A percentile compares a stretch with the other conserved stretches of the same genome.
phyloP scores from a whole-genome alignment of 2,113 vertebrate species.

The Microcebus griseorufus region DNA sequence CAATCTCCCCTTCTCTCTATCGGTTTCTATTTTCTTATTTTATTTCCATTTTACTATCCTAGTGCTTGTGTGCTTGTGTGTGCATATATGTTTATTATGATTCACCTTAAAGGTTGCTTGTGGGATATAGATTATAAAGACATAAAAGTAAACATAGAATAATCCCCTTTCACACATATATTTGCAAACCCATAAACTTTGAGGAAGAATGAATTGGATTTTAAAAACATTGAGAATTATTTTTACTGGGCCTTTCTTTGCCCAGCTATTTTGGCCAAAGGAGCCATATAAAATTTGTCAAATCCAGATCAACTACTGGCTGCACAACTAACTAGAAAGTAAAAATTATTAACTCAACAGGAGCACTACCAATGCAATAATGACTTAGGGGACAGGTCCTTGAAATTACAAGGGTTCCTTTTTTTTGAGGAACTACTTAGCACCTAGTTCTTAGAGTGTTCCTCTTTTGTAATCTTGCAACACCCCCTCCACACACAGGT shows the following conservation, averaged over 20 bases:
- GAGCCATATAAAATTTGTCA: background rate
- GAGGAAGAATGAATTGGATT: conserved; percentile 45
- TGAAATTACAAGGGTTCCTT: background rate
- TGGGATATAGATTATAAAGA: conserved; percentile 64
- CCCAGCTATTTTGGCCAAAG: conserved; percentile 9
- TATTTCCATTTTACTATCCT: conserved; percentile 19
- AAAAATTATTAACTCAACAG: conserved; percentile 25
- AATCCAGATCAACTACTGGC: conserved; percentile 18
- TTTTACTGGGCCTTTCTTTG: background rate
- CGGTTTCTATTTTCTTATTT: background rate
- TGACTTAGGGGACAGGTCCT: background rate
- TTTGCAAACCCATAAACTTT: conserved; percentile 60
- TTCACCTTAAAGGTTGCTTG: conserved; percentile 46
- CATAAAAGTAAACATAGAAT: conserved; percentile 63
- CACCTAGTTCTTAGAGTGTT: background rate
- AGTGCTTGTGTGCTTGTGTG: background rate
- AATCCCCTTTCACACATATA: conserved; percentile 45
- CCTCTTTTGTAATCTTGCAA: background rate
- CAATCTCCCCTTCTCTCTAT: background rate
- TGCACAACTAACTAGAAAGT: background rate
- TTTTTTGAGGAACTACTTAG: background rate
- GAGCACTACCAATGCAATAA: background rate
- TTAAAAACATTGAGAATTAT: conserved; percentile 46
- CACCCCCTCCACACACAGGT: fast-evolving
- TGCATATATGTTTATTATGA: conserved; percentile 37